Percentiles rank a stretch among this genome's conserved stretches.
Evolutionary conservation across 2,797 vertebrate species (phyloP).

Genomic region (Gastrophryne carolinensis): DNA sequence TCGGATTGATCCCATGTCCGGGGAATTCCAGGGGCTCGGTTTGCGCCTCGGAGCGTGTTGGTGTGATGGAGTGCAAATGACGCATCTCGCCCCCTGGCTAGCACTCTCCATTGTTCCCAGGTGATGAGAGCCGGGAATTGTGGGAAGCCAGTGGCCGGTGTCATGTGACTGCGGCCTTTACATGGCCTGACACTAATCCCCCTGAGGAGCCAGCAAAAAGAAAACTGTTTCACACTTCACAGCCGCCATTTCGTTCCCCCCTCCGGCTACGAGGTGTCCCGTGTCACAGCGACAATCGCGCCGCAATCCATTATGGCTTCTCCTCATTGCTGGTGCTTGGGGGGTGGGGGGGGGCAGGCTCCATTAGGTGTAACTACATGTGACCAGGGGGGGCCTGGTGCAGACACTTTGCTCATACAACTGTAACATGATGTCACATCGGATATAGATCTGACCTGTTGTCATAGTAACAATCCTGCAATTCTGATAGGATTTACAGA

Average conservation of each 20-base stretch:
- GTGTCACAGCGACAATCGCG: constrained; percentile 11
- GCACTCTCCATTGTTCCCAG: constrained; percentile 30
- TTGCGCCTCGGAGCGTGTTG: constrained; percentile 45
- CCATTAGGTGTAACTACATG: too few relatives aligned
- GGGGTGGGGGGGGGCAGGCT: too few relatives aligned
- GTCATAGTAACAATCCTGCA: too few relatives aligned
- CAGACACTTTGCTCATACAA: too few relatives aligned
- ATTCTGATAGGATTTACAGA: neutral
- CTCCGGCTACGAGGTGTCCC: constrained; percentile 7
- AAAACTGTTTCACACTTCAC: constrained; percentile 43
- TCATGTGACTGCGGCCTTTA: constrained; percentile 37
- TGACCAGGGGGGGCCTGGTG: too few relatives aligned
- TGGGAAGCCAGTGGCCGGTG: constrained; percentile 31
- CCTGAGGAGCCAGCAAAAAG: neutral
- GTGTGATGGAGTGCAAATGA: constrained; percentile 29
- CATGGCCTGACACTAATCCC: constrained; percentile 47
- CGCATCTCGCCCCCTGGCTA: constrained; percentile 29
- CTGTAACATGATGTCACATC: too few relatives aligned
- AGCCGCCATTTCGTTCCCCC: neutral
- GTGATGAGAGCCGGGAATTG: constrained; percentile 43
- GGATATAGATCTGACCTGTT: too few relatives aligned
- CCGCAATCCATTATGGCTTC: constrained; percentile 2
- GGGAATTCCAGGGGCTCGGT: constrained; percentile 22
- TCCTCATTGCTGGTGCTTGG: too few relatives aligned
- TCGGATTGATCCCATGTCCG: too few relatives aligned